phyloP scores from a whole-genome alignment of 2,797 vertebrate species.

The Hipposideros larvatus region DNA sequence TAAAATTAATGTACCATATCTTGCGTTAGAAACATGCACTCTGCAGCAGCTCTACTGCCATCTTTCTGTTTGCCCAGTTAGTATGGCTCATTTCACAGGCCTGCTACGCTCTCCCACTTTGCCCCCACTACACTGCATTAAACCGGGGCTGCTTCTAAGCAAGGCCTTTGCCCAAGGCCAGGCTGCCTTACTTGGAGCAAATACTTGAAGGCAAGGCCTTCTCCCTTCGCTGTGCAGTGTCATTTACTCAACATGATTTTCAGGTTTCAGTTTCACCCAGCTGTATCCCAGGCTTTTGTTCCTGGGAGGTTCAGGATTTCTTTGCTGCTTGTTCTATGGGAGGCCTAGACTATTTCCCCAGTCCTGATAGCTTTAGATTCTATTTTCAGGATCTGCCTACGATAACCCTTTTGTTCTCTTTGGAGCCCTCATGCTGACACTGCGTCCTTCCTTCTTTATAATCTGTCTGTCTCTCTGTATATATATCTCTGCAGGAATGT shows the following conservation, averaged over 20 bases:
- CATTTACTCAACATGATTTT: not conserved
- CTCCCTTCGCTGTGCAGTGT: not conserved
- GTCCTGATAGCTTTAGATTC: constrained; percentile 16
- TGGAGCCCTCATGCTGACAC: not conserved
- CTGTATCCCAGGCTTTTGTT: not conserved
- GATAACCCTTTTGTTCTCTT: constrained; percentile 55
- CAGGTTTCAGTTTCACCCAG: not conserved
- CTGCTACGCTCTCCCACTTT: not conserved
- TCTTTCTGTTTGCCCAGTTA: not conserved
- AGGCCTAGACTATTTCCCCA: not conserved
- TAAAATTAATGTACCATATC: not conserved
- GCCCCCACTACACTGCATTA: not conserved
- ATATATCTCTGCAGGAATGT: constrained; percentile 62
- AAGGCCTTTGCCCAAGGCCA: not conserved
- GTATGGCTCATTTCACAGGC: not conserved
- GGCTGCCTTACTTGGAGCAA: not conserved
- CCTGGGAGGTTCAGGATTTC: constrained; percentile 22
- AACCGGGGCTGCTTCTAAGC: not conserved
- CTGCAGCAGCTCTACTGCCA: not conserved
- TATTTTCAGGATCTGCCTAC: constrained; percentile 46
- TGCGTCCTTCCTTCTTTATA: constrained; percentile 54
- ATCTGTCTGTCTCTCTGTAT: constrained; percentile 32
- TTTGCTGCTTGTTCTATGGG: not conserved
- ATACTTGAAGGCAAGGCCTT: not conserved
- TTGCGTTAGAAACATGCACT: not conserved